phyloP scores from a whole-genome alignment of 2,797 vertebrate species.

The Silurus aristotelis region DNA sequence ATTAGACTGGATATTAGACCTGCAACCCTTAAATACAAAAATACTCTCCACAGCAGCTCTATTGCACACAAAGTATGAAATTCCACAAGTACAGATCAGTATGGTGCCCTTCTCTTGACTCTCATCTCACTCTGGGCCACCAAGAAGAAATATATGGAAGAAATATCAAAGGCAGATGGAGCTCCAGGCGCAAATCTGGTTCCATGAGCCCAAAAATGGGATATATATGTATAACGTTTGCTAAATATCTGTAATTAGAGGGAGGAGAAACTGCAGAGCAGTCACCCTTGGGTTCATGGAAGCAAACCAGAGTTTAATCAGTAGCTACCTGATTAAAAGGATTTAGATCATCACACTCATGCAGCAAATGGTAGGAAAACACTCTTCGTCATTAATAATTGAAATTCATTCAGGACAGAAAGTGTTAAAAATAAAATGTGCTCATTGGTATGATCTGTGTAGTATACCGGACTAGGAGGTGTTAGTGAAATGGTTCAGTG shows the following conservation, averaged over 20 bases:
- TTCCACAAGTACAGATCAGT: not conserved
- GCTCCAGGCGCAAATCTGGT: constrained; percentile 73
- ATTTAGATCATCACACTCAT: constrained; percentile 81
- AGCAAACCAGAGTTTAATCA: constrained; percentile 80
- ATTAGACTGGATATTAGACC: not conserved
- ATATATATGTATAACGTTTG: not conserved
- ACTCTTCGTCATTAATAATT: constrained; percentile 80
- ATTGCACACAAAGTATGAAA: not conserved
- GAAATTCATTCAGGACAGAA: constrained; percentile 73
- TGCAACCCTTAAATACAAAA: not conserved
- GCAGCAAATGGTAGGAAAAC: constrained; percentile 80
- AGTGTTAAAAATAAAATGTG: not conserved
- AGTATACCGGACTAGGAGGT: not conserved
- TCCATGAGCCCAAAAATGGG: constrained; percentile 80
- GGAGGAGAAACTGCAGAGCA: constrained; percentile 29
- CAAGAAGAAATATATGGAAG: constrained; percentile 68
- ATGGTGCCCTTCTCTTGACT: constrained; percentile 8
- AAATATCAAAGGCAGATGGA: constrained; percentile 72
- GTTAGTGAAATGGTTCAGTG: not conserved
- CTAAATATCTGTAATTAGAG: constrained; percentile 6
- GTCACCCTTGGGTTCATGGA: constrained; percentile 79
- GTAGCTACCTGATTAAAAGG: constrained; percentile 80
- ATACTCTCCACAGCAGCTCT: constrained; percentile 5
- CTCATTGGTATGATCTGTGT: not conserved
- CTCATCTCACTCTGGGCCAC: constrained; percentile 57